Evolutionary conservation across 2,113 vertebrate species (phyloP).

Genomic region (Arvicanthis niloticus): DNA sequence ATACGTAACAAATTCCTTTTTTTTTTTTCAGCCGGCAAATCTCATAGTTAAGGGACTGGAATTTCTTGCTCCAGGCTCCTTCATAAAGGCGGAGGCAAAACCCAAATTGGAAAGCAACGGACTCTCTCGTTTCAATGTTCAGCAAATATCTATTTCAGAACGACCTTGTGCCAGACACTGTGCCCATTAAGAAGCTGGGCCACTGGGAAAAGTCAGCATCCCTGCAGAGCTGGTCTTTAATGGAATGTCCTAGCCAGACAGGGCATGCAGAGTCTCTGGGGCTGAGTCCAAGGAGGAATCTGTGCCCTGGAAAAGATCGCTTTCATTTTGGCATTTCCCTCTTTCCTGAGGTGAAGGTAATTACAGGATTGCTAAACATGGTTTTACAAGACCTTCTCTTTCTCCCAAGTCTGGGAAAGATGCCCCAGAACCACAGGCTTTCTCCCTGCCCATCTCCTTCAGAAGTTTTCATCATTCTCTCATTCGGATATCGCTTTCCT

Average conservation of each 20-base stretch:
- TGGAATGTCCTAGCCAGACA: neutral
- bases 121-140: constrained; percentile 11
- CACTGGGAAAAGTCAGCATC: neutral
- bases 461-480: neutral
- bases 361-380: constrained; percentile 43
- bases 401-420: neutral
- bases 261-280: constrained; percentile 10
- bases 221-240: neutral
- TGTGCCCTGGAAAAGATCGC: constrained; percentile 58
- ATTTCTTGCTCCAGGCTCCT: neutral
- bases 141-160: neutral
- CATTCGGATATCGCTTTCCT: neutral
- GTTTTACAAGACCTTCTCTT: constrained; percentile 6
- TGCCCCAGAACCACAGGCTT: neutral
- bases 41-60: neutral
- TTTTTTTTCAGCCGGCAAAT: neutral
- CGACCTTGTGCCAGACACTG: neutral
- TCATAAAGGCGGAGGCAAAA: neutral
- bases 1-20: neutral
- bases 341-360: constrained; percentile 59
- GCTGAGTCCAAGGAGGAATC: constrained; percentile 35
- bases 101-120: neutral
- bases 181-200: neutral
- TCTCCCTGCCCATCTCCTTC: neutral
- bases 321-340: constrained; percentile 40